These are phyloP conservation scores for Nebria ingens DNA, from an alignment of 1,140 invertebrate genomes.

Conservation along the genomic window DNA sequence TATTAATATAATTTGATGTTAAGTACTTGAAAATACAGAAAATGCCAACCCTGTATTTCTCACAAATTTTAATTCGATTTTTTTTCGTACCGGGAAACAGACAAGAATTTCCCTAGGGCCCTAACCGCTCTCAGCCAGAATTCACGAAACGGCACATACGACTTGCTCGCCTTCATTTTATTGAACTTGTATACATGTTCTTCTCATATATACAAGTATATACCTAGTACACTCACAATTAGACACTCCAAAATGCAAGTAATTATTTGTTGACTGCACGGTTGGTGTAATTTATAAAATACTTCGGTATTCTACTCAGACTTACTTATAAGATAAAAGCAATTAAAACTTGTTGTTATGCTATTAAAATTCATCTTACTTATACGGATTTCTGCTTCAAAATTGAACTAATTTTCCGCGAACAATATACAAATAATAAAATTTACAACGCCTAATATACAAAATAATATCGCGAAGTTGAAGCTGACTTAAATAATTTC, in stretches of 20 bases:
- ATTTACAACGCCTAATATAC: too few relatives aligned
- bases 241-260: background rate
- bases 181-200: background rate
- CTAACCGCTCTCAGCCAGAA: background rate
- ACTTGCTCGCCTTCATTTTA: background rate
- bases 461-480: too few relatives aligned
- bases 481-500: too few relatives aligned
- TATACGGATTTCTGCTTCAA: background rate
- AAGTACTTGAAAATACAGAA: too few relatives aligned
- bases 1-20: too few relatives aligned
- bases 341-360: background rate
- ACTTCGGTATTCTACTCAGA: background rate
- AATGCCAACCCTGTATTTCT: background rate
- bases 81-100: background rate
- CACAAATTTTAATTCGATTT: conserved; percentile 4
- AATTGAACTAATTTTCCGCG: background rate
- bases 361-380: background rate
- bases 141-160: background rate
- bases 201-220: background rate
- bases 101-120: background rate
- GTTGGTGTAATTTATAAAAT: background rate
- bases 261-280: background rate
- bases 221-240: background rate
- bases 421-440: too few relatives aligned
- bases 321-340: background rate